Conservation (phyloP, 2,113 vertebrate species). For the Embiotoca jacksoni region DNA sequence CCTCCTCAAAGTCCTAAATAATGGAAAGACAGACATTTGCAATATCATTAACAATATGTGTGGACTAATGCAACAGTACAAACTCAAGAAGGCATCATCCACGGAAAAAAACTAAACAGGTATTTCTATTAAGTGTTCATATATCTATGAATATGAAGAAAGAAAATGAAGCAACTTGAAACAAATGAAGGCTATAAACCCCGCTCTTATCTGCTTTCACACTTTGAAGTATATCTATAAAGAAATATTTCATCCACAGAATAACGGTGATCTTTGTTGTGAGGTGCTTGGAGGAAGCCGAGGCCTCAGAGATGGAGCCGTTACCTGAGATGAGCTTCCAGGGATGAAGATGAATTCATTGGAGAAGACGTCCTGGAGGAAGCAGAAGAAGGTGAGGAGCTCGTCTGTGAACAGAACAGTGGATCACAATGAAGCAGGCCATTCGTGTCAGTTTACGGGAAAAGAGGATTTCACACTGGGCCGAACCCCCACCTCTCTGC, state of each 20-base stretch:
- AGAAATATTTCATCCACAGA: too few relatives aligned
- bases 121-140: too few relatives aligned
- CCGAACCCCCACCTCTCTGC: slow-evolving; percentile 83
- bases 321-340: slow-evolving; percentile 87
- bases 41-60: not conserved
- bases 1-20: slow-evolving; percentile 95
- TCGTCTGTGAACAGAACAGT: slow-evolving; percentile 84
- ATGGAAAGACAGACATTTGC: slow-evolving; percentile 2
- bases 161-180: too few relatives aligned
- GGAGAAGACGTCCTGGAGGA: slow-evolving; percentile 89
- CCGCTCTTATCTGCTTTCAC: too few relatives aligned
- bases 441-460: too few relatives aligned
- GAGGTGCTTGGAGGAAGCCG: not conserved
- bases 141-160: too few relatives aligned
- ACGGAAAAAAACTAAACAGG: not conserved
- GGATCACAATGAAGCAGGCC: not conserved
- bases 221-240: too few relatives aligned
- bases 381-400: slow-evolving; percentile 88
- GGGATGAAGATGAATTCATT: slow-evolving; percentile 94
- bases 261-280: not conserved
- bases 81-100: not conserved
- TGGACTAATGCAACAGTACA: not conserved
- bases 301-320: not conserved
- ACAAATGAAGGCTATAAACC: too few relatives aligned
- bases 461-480: too few relatives aligned